Evolutionary conservation across 2,113 vertebrate species (phyloP).

Genomic region (Passer montanus): DNA sequence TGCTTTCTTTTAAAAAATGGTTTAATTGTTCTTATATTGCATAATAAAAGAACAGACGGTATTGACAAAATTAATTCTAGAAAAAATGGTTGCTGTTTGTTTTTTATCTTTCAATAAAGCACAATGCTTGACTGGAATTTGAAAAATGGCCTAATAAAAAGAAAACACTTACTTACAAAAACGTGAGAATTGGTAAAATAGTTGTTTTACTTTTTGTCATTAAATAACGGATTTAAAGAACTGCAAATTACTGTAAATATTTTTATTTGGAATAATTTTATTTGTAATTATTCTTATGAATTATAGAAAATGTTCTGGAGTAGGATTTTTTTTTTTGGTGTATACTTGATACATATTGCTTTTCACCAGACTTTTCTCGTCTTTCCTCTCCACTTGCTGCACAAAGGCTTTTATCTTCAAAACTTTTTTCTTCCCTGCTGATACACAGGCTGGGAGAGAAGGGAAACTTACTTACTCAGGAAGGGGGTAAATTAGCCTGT

Average conservation of each 20-base stretch:
- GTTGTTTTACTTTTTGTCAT: background rate
- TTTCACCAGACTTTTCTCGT: background rate
- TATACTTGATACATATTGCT: background rate
- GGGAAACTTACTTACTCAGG: conserved; percentile 13
- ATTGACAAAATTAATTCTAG: conserved; percentile 72
- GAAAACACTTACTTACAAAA: conserved; percentile 37
- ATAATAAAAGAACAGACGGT: conserved; percentile 72
- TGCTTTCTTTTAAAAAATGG: conserved; percentile 64
- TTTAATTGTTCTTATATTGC: conserved; percentile 73
- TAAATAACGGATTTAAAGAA: background rate
- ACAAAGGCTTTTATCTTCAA: conserved; percentile 44
- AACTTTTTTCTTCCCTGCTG: conserved; percentile 48
- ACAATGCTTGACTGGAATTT: conserved; percentile 53
- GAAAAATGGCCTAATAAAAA: conserved; percentile 62
- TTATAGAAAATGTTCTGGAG: background rate
- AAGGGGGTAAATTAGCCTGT: conserved; percentile 48
- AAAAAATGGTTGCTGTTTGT: conserved; percentile 8
- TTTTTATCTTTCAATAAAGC: conserved; percentile 67
- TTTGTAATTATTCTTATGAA: conserved; percentile 25
- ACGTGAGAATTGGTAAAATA: conserved; percentile 8
- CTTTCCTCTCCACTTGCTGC: background rate
- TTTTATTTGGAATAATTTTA: background rate
- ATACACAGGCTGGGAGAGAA: conserved; percentile 1
- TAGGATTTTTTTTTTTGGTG: background rate
- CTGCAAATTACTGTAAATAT: background rate